Evolutionary conservation across 2,888 invertebrate species (phyloP).

Genomic region (Pediacus dermestoides): DNA sequence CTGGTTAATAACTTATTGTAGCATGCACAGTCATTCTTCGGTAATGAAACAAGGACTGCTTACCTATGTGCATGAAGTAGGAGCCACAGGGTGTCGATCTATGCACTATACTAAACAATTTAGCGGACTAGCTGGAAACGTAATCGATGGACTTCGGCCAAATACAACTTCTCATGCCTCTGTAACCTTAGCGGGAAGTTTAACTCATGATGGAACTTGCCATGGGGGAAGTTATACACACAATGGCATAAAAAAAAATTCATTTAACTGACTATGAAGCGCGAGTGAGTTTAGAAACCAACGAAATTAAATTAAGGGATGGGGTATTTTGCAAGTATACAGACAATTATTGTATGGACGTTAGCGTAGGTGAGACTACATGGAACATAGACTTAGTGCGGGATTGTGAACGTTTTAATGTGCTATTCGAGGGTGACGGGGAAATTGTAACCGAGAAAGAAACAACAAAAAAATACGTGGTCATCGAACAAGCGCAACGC

Average conservation of each 20-base stretch:
- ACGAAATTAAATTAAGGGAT: constrained; percentile 14
- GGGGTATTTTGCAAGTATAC: constrained; percentile 16
- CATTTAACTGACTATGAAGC: constrained; percentile 14
- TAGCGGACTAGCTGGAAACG: no score
- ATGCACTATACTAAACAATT: constrained; percentile 14
- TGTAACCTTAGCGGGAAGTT: constrained; percentile 11
- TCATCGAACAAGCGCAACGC: constrained; percentile 14
- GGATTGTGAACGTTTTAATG: constrained; percentile 5
- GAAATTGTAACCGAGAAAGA: constrained; percentile 5
- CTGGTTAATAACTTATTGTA: constrained; percentile 12
- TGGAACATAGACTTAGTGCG: constrained; percentile 6
- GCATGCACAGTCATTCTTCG: constrained; percentile 18
- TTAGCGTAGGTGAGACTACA: constrained; percentile 13
- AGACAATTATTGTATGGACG: constrained; percentile 17
- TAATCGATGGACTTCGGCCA: constrained; percentile 11
- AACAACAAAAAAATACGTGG: constrained; percentile 9
- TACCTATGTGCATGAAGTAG: constrained; percentile 14
- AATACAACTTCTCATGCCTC: constrained; percentile 14
- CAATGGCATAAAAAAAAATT: no score
- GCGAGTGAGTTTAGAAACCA: constrained; percentile 13
- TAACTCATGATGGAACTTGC: constrained; percentile 12
- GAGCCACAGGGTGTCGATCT: constrained; percentile 14
- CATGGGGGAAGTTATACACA: constrained; percentile 7
- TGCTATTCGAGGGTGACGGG: constrained; percentile 14
- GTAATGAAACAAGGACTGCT: constrained; percentile 16